Conservation (phyloP, 2,797 vertebrate genomes). For the Eutrigla gurnardus region DNA sequence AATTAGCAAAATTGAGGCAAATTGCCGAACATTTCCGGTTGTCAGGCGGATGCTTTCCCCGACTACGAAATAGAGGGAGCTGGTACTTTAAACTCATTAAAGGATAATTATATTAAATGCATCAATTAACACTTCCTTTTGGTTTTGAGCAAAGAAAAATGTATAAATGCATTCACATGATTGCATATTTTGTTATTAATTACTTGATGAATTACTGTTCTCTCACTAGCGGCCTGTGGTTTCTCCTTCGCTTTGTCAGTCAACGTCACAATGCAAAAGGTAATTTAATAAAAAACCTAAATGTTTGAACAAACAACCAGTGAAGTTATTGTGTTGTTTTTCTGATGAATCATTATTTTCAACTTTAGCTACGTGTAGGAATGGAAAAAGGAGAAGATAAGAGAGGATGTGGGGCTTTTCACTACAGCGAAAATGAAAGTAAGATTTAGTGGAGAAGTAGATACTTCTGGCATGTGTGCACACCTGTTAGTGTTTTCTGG, state of each 20-base stretch:
- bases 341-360: neutral
- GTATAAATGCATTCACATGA: neutral
- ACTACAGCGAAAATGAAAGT: neutral
- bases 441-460: neutral
- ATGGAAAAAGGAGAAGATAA: neutral
- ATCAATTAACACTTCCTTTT: neutral
- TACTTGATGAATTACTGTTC: no score
- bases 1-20: constrained; percentile 46
- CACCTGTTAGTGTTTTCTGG: neutral
- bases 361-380: neutral
- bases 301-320: neutral
- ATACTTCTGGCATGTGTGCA: neutral
- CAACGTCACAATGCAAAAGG: neutral
- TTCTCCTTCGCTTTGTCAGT: neutral
- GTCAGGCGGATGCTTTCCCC: constrained; percentile 8
- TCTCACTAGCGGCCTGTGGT: neutral
- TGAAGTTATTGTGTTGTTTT: neutral
- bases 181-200: neutral
- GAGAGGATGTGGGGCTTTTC: neutral
- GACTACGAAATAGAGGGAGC: neutral
- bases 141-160: neutral
- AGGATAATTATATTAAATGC: neutral
- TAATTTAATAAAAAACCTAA: neutral
- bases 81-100: neutral
- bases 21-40: constrained; percentile 17